Base-by-base conservation (phyloP, 2,888 invertebrate species). In the Blastobasis adustella region DNA sequence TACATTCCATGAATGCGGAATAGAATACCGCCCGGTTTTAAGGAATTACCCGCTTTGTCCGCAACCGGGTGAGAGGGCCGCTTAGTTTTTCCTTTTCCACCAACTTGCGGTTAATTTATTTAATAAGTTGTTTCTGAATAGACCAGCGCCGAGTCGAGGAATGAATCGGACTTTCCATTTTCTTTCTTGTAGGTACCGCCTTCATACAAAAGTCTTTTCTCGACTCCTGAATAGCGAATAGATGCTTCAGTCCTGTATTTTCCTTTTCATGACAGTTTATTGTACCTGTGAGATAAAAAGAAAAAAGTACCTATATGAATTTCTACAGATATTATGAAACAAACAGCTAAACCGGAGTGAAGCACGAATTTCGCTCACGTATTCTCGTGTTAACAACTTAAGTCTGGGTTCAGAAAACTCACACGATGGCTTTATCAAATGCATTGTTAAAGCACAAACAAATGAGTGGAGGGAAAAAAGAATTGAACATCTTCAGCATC, bases 21-120 rank as follows among this genome's bases (percentile, higher is more conserved):
- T 71, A 83, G 74, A 82, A 84, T 77, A 65, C 71, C 70, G 75
- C 61, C 64, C 66, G 69, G 76, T 73, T 84, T 82, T 78, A 81
- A 81, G 84, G 79, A 80, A 85, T 82, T 82, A 81, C 79, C 72
- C 66, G 67, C 71, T 86, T 84, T 85, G 82, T 84, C 65, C 74
- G 59, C 56, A 59, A 62, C 64, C 66, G 72, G 72, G 69, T 71
- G 69, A 71, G 70, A 73, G 65, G 65, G 66, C 66, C 73, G 73
- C 79, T 83, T 80, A 83, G 82, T 80, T 83, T 77, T 82, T 83
- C 82, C 76, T 82, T 81, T 79, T 75, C 79, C 74, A 69, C 66
- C 67, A 77, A 82, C 79, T 82, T 83, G 82, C 73, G 82, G 84
- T 85, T 84, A 85, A 85, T 86, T 85, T 85, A 85, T 85, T 85